Conservation (phyloP, 2,797 vertebrate genomes). For the Holocentrus rufus region DNA sequence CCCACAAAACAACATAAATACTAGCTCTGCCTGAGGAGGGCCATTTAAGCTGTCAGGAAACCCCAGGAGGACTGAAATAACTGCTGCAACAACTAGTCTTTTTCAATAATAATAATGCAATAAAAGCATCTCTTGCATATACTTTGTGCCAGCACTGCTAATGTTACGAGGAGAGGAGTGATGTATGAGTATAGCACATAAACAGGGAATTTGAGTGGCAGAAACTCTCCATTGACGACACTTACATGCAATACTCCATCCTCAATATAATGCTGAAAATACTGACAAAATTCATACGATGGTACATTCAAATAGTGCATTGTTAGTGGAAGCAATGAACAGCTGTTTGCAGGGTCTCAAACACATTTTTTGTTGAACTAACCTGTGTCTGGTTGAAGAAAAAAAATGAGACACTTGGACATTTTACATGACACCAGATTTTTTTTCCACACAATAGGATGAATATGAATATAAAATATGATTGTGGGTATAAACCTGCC, state of each 20-base stretch:
- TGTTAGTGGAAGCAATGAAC: too few species aligned
- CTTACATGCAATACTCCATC: background rate
- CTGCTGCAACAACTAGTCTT: conserved; percentile 27
- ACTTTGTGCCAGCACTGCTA: conserved; percentile 12
- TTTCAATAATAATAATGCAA: conserved; percentile 37
- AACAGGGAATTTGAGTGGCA: conserved; percentile 3
- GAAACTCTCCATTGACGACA: background rate
- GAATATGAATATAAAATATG: too few species aligned
- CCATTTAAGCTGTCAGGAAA: conserved; percentile 38
- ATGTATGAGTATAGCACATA: conserved; percentile 1
- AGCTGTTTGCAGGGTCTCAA: too few species aligned
- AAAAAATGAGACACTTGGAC: too few species aligned
- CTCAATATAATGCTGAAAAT: conserved; percentile 4
- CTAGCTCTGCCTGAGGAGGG: conserved; percentile 12
- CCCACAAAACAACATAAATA: conserved; percentile 35
- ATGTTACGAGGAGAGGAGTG: background rate
- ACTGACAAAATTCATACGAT: background rate
- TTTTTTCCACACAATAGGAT: too few species aligned
- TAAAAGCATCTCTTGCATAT: conserved; percentile 11
- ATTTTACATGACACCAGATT: too few species aligned
- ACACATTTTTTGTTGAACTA: too few species aligned
- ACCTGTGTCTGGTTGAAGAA: too few species aligned
- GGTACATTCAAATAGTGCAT: background rate
- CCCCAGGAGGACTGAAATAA: conserved; percentile 28
- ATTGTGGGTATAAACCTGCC: too few species aligned